Evolutionary conservation across 2,797 vertebrate species (phyloP).

Genomic region (Pelochelys cantorii): DNA sequence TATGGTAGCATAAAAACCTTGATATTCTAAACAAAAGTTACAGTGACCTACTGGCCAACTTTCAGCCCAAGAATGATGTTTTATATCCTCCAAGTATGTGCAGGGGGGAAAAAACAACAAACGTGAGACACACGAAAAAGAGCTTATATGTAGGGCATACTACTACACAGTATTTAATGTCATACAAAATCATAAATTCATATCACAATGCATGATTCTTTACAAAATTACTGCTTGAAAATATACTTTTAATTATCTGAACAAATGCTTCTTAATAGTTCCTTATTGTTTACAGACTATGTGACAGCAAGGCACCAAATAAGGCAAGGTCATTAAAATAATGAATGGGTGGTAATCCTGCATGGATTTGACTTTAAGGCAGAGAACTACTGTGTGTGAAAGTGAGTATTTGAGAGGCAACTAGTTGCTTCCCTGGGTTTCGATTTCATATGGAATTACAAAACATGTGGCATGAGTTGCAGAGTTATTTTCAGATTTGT

Average conservation of each 20-base stretch:
- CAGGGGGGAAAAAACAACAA: constrained; percentile 31
- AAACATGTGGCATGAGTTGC: constrained; percentile 6
- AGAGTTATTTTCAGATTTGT: constrained; percentile 50
- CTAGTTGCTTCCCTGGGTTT: accelerated
- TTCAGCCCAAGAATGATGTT: constrained; percentile 37
- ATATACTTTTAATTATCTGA: constrained; percentile 50
- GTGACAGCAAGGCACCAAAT: constrained; percentile 25
- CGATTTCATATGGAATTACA: background rate
- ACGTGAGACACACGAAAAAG: constrained; percentile 40
- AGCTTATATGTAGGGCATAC: constrained; percentile 15
- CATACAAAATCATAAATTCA: constrained; percentile 54
- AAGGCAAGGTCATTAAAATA: constrained; percentile 4
- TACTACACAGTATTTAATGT: constrained; percentile 17
- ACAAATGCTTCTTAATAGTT: constrained; percentile 16
- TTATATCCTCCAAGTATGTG: background rate
- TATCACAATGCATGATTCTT: constrained; percentile 18
- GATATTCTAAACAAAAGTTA: background rate
- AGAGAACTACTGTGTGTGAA: background rate
- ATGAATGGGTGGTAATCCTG: background rate
- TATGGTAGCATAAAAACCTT: constrained; percentile 50
- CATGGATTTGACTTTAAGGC: constrained; percentile 9
- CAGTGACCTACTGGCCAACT: constrained; percentile 10
- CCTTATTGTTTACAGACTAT: constrained; percentile 45
- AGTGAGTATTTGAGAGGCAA: background rate
- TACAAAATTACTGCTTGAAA: constrained; percentile 39